Base-by-base conservation (phyloP, 2,797 vertebrate genomes). In the Pelodytes ibericus region DNA sequence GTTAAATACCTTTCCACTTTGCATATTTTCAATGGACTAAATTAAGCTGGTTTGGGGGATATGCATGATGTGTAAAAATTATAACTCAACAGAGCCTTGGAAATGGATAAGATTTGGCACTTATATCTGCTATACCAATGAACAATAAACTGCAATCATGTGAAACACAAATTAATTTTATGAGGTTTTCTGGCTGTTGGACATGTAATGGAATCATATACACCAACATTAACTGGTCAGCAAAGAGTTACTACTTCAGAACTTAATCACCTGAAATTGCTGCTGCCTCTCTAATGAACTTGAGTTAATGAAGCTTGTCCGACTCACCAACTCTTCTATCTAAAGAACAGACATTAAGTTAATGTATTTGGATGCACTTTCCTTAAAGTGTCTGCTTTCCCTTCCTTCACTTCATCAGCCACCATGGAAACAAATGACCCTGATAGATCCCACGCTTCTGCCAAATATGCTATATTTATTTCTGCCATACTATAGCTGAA, bases 371-470 rank as follows among this genome's bases (percentile, higher is more conserved):
- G 33, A 72, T 72, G 51, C 53, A 47, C 68, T 59, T 72, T 66
- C 69, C 63, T 33, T 77, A 71, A 64, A 71, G 75, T 60, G 61
- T 64, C 26, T 18, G 15, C 27, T 36, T 53, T 60, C 63, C 75
- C 69, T 71, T 26, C 59, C 39, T 26, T 36, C 26, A 36, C 24
- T 65, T 72, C 68, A 71, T 77, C 51, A 77, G 39, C 68, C 36
- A 9, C 75, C 69, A 66, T 77, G 69, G 75, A 56, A 77, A 77
- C 69, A 65, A 77, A 77, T 77, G 69, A 60, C 61, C 36, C 36
- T 65, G 39, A 69, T 47, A 51, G 29, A 26, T 49, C 20, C 51
- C 13, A 47, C 18, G 18, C 11, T 64, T 29, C 31, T 56, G 59
- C 61, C 75, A 72, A 69, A 77, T 77, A 69, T 26, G 25, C 29